These are phyloP conservation scores for Eueides isabella DNA, from an alignment of 1,140 invertebrate species.

Conservation along the genomic window DNA sequence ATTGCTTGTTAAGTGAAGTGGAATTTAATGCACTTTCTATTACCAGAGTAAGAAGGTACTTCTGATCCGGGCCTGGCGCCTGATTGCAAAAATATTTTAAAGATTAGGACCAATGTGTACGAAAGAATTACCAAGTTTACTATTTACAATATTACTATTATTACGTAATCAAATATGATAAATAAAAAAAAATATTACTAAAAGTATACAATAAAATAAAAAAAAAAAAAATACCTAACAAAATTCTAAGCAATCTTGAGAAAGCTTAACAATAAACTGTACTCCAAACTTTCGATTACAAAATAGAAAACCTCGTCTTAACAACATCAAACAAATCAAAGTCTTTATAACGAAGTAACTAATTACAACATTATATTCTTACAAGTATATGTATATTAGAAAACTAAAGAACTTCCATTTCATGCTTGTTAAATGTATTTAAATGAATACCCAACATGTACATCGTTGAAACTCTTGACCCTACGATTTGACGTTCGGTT, in stretches of 20 bases:
- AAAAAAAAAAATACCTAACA: not conserved
- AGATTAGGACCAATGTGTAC: too few relatives aligned
- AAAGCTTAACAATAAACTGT: not conserved
- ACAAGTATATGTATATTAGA: constrained; percentile 13
- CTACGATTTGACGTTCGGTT: constrained; percentile 55
- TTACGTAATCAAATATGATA: too few relatives aligned
- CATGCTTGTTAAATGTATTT: constrained; percentile 56
- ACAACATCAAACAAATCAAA: constrained; percentile 9
- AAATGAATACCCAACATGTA: constrained; percentile 37
- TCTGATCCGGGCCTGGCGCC: too few relatives aligned
- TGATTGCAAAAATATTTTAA: too few relatives aligned
- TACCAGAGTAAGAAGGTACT: too few relatives aligned
- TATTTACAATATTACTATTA: too few relatives aligned
- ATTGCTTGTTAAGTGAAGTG: too few relatives aligned
- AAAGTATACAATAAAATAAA: not conserved
- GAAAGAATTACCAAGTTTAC: too few relatives aligned
- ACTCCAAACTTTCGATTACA: not conserved
- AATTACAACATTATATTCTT: constrained; percentile 28
- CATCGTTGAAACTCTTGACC: constrained; percentile 58
- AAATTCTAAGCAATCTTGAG: not conserved
- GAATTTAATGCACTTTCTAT: too few relatives aligned
- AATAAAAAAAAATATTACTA: too few relatives aligned
- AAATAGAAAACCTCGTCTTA: not conserved
- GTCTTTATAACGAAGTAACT: constrained; percentile 19
- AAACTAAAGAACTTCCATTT: constrained; percentile 49